Evolutionary conservation across 2,113 vertebrate species (phyloP).

Genomic region (Xenus cinereus): DNA sequence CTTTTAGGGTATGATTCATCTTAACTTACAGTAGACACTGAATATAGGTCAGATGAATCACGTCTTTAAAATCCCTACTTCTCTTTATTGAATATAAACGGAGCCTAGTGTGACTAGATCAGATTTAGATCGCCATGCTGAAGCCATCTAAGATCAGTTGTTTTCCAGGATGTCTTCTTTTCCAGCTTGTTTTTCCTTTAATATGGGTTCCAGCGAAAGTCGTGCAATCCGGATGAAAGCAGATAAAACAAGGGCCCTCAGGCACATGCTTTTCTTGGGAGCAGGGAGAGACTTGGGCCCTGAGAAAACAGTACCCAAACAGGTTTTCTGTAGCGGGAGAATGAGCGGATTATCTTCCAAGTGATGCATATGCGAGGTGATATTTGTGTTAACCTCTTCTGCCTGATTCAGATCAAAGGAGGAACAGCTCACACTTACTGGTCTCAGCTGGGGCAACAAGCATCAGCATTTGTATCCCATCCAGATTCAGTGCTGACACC

Average conservation of each 20-base stretch:
- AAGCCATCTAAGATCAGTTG: background rate
- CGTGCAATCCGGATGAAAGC: background rate
- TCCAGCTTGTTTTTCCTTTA: background rate
- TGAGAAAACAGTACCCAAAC: background rate
- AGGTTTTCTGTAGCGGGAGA: background rate
- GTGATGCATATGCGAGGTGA: background rate
- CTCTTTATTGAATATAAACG: background rate
- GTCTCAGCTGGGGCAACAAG: background rate
- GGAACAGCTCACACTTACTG: background rate
- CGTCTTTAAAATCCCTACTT: background rate
- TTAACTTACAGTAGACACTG: background rate
- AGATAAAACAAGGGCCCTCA: background rate
- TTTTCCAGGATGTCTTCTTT: background rate
- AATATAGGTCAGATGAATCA: conserved; percentile 19
- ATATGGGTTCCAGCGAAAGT: background rate
- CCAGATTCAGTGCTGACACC: background rate
- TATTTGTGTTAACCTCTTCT: background rate
- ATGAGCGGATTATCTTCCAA: background rate
- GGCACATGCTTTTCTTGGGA: background rate
- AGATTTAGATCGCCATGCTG: background rate
- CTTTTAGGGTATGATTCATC: background rate
- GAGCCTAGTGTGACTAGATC: background rate
- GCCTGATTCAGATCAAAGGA: background rate
- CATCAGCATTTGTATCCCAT: background rate
- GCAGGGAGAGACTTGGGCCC: background rate